These are phyloP conservation scores for Drosophila pseudotalamancana DNA, from an alignment of 2,888 invertebrate species.

Conservation along the genomic window DNA sequence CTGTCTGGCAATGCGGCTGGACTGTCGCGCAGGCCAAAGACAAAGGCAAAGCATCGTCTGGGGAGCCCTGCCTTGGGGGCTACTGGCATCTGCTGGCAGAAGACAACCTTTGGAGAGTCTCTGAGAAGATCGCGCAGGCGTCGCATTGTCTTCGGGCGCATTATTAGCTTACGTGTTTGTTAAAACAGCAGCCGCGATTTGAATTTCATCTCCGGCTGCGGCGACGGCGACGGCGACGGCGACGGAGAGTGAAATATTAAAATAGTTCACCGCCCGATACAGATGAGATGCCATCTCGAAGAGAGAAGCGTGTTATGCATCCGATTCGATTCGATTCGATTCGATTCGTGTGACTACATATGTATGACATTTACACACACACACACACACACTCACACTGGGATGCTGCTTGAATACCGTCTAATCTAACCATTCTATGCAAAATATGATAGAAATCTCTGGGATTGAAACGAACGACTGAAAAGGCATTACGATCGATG, in stretches of 20 bases:
- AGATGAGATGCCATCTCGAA: constrained; percentile 34
- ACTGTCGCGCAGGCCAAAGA: constrained; percentile 46
- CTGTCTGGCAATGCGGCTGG: constrained; percentile 68
- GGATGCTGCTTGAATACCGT: constrained; percentile 2
- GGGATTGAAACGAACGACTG: constrained; percentile 6
- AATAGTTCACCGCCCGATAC: constrained; percentile 51
- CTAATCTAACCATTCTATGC: constrained; percentile 72
- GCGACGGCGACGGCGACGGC: constrained; percentile 8
- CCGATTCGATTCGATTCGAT: constrained; percentile 1
- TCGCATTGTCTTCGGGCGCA: constrained; percentile 71
- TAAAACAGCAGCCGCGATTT: constrained; percentile 63
- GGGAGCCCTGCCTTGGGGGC: constrained; percentile 49
- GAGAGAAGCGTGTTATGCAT: constrained; percentile 25
- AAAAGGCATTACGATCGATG: constrained; percentile 16
- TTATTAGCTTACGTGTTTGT: constrained; percentile 76
- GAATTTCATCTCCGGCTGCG: constrained; percentile 52
- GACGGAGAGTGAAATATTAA: constrained; percentile 61
- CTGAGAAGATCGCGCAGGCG: constrained; percentile 36
- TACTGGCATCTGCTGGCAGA: background rate
- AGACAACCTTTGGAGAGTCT: background rate
- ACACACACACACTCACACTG: background rate
- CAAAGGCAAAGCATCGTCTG: constrained; percentile 59
- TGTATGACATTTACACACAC: constrained; percentile 45
- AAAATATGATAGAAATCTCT: constrained; percentile 76
- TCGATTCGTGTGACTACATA: constrained; percentile 51